These are phyloP conservation scores for Furcula furcula DNA, from an alignment of 2,888 invertebrate species.

Conservation along the genomic window DNA sequence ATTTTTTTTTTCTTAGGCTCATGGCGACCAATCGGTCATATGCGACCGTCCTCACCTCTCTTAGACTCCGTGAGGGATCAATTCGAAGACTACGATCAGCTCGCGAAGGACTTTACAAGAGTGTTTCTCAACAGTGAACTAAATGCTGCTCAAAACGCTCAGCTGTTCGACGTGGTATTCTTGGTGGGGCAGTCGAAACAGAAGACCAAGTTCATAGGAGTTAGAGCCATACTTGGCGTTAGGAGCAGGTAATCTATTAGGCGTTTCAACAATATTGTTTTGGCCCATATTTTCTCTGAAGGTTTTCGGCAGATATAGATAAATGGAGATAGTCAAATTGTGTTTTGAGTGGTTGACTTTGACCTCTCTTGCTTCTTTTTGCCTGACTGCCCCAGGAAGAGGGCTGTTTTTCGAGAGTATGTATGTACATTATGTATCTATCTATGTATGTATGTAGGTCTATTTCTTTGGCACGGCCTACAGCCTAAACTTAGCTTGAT, in stretches of 20 bases:
- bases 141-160: conserved; percentile 89
- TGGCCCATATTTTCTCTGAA: too few relatives aligned
- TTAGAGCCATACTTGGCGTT: conserved; percentile 94
- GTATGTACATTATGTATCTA: too few relatives aligned
- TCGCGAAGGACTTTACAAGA: conserved; percentile 95
- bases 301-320: too few relatives aligned
- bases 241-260: conserved; percentile 88
- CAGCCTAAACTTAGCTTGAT: too few relatives aligned
- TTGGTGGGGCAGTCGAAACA: conserved; percentile 95
- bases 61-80: conserved; percentile 96
- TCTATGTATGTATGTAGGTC: too few relatives aligned
- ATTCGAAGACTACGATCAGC: conserved; percentile 96
- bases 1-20: conserved; percentile 86
- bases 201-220: conserved; percentile 94
- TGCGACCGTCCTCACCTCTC: conserved; percentile 95
- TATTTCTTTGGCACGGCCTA: too few relatives aligned
- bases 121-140: conserved; percentile 93
- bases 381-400: too few relatives aligned
- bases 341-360: too few relatives aligned
- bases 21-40: conserved; percentile 96
- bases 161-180: conserved; percentile 94
- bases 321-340: too few relatives aligned
- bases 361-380: too few relatives aligned
- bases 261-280: too few relatives aligned
- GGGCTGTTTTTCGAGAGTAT: too few relatives aligned